phyloP scores from a whole-genome alignment of 1,140 invertebrate genomes.

The Drosophila athabasca region DNA sequence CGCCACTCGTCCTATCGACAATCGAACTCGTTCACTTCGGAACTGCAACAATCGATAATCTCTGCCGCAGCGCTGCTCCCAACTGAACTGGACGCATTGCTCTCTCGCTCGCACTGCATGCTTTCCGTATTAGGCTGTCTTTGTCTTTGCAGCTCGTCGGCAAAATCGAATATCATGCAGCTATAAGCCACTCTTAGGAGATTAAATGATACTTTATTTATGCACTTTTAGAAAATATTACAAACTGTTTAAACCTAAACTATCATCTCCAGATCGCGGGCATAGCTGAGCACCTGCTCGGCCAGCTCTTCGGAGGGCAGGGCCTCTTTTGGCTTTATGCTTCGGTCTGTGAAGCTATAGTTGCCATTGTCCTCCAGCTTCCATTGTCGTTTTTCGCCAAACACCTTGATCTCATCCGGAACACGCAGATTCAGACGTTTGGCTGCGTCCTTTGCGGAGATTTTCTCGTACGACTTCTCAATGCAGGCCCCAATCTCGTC shows the following conservation, averaged over 20 bases:
- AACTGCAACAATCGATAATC: not conserved
- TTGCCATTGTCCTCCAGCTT: conserved; percentile 90
- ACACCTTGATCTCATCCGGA: conserved; percentile 90
- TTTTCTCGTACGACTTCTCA: conserved; percentile 97
- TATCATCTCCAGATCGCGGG: conserved; percentile 99
- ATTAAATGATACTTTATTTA: conserved; percentile 23
- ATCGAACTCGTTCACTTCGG: not conserved
- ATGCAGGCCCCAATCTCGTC: conserved; percentile 98
- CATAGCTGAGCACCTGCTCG: conserved; percentile 97
- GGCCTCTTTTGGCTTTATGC: conserved; percentile 90
- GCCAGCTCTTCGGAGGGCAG: conserved; percentile 96
- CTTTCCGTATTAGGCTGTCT: too few species aligned
- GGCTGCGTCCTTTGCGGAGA: conserved; percentile 93
- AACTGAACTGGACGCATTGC: too few species aligned
- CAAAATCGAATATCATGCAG: too few species aligned
- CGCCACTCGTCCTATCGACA: conserved; percentile 2
- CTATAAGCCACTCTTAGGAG: conserved; percentile 10
- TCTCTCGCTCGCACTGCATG: too few species aligned
- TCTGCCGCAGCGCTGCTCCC: too few species aligned
- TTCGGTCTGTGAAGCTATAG: conserved; percentile 90
- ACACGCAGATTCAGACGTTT: conserved; percentile 94
- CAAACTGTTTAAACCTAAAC: conserved; percentile 87
- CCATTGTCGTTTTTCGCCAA: conserved; percentile 93
- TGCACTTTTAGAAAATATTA: conserved; percentile 26
- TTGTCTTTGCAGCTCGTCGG: too few species aligned